Evolutionary conservation across 2,888 invertebrate species (phyloP).

Genomic region (Molorchus minor): DNA sequence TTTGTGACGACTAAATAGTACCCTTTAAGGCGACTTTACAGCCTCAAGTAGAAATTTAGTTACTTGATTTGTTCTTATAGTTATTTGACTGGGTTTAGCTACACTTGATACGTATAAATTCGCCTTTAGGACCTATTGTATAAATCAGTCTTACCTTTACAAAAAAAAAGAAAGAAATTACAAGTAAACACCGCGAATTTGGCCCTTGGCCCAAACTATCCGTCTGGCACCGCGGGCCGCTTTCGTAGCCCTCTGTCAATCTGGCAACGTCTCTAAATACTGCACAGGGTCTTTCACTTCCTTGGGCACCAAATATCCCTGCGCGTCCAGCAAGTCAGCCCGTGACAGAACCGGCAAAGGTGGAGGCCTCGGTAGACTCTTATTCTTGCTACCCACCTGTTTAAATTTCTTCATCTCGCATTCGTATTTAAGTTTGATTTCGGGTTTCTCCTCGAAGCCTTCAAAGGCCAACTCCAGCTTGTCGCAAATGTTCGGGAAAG

Average conservation of each 20-base stretch:
- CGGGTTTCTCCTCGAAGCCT: constrained; percentile 34
- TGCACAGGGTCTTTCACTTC: constrained; percentile 57
- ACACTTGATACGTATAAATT: background rate
- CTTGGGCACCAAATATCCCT: constrained; percentile 73
- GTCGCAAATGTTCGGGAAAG: constrained; percentile 75
- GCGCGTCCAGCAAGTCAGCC: constrained; percentile 69
- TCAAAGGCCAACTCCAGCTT: constrained; percentile 66
- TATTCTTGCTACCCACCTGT: constrained; percentile 46
- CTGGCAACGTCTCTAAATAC: constrained; percentile 59
- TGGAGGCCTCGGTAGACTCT: constrained; percentile 64
- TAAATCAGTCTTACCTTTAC: constrained; percentile 20
- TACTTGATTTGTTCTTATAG: background rate
- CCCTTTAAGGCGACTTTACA: no score
- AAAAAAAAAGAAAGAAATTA: background rate
- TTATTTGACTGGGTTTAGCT: no score
- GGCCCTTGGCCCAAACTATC: constrained; percentile 5
- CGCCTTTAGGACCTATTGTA: background rate
- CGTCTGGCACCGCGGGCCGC: background rate
- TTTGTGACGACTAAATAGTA: no score
- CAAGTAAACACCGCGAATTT: constrained; percentile 8
- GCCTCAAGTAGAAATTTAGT: background rate
- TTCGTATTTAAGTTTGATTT: constrained; percentile 38
- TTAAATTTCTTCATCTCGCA: constrained; percentile 43
- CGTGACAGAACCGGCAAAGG: constrained; percentile 65
- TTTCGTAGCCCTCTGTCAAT: constrained; percentile 54